These are phyloP conservation scores for Catagonus wagneri DNA, from an alignment of 2,113 vertebrate species.

Conservation along the genomic window DNA sequence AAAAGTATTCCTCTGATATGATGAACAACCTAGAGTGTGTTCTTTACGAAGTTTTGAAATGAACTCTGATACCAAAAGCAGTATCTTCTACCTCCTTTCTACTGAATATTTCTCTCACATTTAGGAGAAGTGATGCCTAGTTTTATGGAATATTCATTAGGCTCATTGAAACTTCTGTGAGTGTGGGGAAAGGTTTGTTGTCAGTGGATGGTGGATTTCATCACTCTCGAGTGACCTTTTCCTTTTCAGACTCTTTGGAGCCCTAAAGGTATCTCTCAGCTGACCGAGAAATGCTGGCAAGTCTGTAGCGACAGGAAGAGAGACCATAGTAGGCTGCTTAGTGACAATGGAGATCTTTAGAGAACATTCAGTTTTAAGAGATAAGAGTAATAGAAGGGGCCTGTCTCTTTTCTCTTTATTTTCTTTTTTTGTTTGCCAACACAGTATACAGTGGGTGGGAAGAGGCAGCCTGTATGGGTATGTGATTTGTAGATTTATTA, in stretches of 20 bases:
- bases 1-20: background rate
- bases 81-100: background rate
- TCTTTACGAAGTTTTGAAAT: background rate
- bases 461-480: background rate
- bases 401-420: background rate
- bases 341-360: background rate
- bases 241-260: background rate
- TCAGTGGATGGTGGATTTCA: background rate
- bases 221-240: background rate
- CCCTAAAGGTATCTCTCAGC: background rate
- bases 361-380: background rate
- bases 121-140: background rate
- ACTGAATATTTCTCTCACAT: background rate
- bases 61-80: background rate
- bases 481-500: slow-evolving; percentile 26
- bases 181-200: background rate
- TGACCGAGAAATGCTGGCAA: background rate
- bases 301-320: background rate
- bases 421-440: background rate
- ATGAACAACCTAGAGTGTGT: background rate
- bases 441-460: background rate
- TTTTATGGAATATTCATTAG: background rate
- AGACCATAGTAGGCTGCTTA: background rate
- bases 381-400: background rate
- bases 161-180: background rate